A percentile compares a stretch with the other conserved stretches of the same genome.
These are phyloP conservation scores for Eupithecia inturbata DNA, from an alignment of 2,888 invertebrate genomes.

Conservation along the genomic window DNA sequence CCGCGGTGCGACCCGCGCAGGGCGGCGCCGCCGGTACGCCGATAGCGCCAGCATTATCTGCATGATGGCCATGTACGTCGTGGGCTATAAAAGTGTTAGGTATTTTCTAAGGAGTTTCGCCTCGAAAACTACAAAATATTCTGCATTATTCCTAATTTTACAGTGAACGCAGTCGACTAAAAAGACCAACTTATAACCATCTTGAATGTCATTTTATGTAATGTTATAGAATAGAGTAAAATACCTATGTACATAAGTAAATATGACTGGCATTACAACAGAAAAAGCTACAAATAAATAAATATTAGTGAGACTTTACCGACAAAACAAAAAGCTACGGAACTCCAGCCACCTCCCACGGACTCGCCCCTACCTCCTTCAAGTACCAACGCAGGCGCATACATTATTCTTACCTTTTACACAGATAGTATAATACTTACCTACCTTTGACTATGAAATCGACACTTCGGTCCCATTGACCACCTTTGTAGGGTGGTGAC, in stretches of 20 bases:
- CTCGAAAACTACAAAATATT: neutral
- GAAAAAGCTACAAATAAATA: too few species aligned
- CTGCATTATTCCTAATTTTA: neutral
- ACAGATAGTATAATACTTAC: constrained; percentile 4
- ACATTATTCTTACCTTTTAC: neutral
- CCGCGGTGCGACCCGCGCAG: too few species aligned
- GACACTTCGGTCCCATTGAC: constrained; percentile 1
- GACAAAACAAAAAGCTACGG: neutral
- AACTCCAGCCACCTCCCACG: neutral
- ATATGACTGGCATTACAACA: too few species aligned
- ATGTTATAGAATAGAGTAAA: neutral
- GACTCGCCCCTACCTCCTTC: neutral
- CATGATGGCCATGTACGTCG: neutral
- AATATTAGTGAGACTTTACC: neutral
- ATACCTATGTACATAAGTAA: neutral
- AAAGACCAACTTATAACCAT: neutral
- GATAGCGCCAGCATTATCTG: neutral
- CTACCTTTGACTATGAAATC: neutral
- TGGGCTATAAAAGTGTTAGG: neutral
- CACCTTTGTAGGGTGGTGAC: constrained; percentile 7
- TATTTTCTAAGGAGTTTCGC: neutral
- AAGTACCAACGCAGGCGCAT: constrained; percentile 1
- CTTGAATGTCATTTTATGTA: too few species aligned
- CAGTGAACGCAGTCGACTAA: neutral
- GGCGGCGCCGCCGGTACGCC: too few species aligned